Evolutionary conservation across 2,888 invertebrate genomes (phyloP).

Genomic region (Disparrhopalites patrizii): DNA sequence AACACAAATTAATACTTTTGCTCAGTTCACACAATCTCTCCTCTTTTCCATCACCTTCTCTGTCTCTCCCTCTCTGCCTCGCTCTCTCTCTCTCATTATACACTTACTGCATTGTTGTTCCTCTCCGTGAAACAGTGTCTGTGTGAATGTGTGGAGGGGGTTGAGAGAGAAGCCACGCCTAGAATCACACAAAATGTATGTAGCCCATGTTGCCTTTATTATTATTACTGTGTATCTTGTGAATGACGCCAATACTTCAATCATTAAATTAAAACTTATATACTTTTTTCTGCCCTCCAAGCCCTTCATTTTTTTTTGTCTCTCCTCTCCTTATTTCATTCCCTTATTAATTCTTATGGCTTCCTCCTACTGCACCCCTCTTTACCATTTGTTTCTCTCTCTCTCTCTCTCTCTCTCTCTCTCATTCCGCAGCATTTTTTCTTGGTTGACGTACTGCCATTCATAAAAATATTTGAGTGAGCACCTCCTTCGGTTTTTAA

Average conservation of each 20-base stretch:
- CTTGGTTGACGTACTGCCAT: no score
- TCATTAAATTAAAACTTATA: slow-evolving; percentile 28
- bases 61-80: slow-evolving; percentile 6
- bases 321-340: neutral
- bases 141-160: neutral
- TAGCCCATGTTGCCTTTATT: no score
- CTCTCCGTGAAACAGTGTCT: neutral
- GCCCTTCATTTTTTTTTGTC: slow-evolving; percentile 3
- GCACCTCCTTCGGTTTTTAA: no score
- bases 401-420: neutral
- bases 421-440: neutral
- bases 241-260: slow-evolving; percentile 32
- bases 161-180: slow-evolving; percentile 24
- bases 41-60: neutral
- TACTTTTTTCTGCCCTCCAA: slow-evolving; percentile 9
- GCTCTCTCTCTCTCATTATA: slow-evolving; percentile 19
- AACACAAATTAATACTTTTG: slow-evolving; percentile 29
- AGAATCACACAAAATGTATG: slow-evolving; percentile 16
- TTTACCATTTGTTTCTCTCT: neutral
- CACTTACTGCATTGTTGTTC: slow-evolving; percentile 19
- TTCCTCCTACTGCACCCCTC: neutral
- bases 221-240: slow-evolving; percentile 8
- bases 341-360: neutral
- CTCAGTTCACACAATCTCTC: neutral
- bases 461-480: no score